Evolutionary conservation across 2,797 vertebrate species (phyloP).

Genomic region (Platalea minor): DNA sequence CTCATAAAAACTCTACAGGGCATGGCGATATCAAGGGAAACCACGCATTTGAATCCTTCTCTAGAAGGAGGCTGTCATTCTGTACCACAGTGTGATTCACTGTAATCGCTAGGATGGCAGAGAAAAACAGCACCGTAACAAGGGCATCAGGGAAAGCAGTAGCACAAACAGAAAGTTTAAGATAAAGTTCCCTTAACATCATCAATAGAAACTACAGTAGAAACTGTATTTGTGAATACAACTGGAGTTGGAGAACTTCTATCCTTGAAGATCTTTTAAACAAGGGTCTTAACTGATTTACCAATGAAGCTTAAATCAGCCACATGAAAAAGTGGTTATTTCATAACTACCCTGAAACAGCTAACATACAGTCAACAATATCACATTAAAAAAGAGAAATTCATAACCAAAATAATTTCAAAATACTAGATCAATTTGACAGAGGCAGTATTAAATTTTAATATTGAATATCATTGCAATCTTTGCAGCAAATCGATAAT

Average conservation of each 20-base stretch:
- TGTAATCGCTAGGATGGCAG: background rate
- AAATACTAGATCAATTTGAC: conserved; percentile 26
- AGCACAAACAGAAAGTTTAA: background rate
- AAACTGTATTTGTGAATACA: background rate
- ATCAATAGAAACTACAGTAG: background rate
- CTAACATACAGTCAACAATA: background rate
- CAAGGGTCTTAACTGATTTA: background rate
- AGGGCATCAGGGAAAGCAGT: background rate
- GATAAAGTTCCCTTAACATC: background rate
- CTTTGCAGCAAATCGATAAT: conserved; percentile 2
- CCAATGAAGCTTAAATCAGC: background rate
- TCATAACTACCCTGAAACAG: background rate
- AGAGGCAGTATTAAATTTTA: conserved; percentile 15
- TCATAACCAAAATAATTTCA: background rate
- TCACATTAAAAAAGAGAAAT: background rate
- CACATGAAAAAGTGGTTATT: background rate
- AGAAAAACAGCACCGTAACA: background rate
- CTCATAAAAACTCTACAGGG: background rate
- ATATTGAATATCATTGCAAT: conserved; percentile 31
- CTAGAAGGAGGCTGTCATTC: background rate
- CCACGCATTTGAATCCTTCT: background rate
- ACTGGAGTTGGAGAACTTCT: background rate
- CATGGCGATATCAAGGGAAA: background rate
- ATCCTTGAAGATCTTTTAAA: background rate
- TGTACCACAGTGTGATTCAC: background rate